Percentiles rank a stretch among this genome's conserved stretches.
Evolutionary conservation across 2,797 vertebrate species (phyloP).

Genomic region (Ctenopoma multispine): DNA sequence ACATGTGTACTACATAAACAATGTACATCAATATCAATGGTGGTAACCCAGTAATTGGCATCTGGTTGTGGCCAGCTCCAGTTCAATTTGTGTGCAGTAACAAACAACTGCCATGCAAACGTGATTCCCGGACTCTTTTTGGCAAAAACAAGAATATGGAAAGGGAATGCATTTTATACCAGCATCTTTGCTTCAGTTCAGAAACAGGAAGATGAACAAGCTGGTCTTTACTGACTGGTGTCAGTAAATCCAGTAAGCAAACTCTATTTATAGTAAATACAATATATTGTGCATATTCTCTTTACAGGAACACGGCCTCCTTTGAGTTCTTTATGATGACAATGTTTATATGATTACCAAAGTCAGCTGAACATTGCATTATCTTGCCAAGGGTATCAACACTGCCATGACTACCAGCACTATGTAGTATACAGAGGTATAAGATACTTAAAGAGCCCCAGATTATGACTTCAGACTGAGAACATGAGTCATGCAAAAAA

Average conservation of each 20-base stretch:
- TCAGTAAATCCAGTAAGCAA: neutral
- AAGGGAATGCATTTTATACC: neutral
- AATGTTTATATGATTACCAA: slow-evolving; percentile 23
- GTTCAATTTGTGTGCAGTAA: slow-evolving; percentile 10
- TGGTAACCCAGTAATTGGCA: slow-evolving; percentile 26
- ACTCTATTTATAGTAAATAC: slow-evolving; percentile 9
- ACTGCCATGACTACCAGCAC: slow-evolving; percentile 35
- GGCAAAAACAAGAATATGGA: neutral
- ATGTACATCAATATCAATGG: slow-evolving; percentile 31
- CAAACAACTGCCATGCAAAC: slow-evolving; percentile 3
- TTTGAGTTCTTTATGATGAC: slow-evolving; percentile 1
- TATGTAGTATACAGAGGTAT: slow-evolving; percentile 13
- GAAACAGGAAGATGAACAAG: neutral
- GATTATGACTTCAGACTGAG: slow-evolving; percentile 49
- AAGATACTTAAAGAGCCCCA: slow-evolving; percentile 21
- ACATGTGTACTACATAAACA: slow-evolving; percentile 32
- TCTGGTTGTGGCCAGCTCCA: neutral
- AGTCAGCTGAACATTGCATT: slow-evolving; percentile 16
- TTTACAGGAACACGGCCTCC: slow-evolving; percentile 8
- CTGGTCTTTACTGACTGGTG: neutral
- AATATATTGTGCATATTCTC: neutral
- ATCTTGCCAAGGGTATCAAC: slow-evolving; percentile 32
- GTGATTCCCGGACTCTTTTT: too few relatives aligned
- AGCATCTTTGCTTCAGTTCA: neutral
- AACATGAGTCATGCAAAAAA: slow-evolving; percentile 44